Percentiles rank a stretch among this genome's conserved stretches.
phyloP scores from a whole-genome alignment of 2,113 vertebrate genomes.

The Pachypanchax playfairii region DNA sequence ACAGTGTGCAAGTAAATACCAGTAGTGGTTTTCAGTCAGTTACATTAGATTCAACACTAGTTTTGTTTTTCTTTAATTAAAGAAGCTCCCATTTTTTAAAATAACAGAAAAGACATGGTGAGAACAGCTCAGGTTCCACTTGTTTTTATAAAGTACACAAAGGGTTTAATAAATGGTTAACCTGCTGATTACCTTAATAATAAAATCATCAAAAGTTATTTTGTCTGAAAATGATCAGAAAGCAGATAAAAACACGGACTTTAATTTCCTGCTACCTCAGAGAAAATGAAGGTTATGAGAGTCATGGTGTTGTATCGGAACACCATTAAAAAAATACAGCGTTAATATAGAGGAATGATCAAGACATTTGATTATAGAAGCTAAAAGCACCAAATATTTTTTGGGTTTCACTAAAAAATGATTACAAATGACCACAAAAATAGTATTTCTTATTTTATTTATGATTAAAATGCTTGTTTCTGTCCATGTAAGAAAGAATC shows the following conservation, averaged over 20 bases:
- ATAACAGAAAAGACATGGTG: constrained; percentile 9
- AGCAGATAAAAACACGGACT: neutral
- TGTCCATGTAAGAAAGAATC: too few species aligned
- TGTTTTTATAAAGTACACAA: neutral
- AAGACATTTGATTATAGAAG: too few species aligned
- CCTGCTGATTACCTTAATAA: constrained; percentile 11
- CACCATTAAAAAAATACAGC: neutral
- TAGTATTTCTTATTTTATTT: too few species aligned
- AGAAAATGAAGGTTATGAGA: neutral
- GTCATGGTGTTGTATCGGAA: neutral
- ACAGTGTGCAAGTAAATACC: constrained; percentile 32
- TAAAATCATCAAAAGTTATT: constrained; percentile 1
- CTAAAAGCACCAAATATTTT: too few species aligned
- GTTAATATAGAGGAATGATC: too few species aligned
- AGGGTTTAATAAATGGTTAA: constrained; percentile 4
- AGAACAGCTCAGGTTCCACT: constrained; percentile 1
- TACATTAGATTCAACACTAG: neutral
- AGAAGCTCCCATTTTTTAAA: too few species aligned
- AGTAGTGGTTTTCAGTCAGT: constrained; percentile 19
- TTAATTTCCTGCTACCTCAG: constrained; percentile 14
- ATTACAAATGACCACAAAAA: too few species aligned
- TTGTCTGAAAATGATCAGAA: neutral
- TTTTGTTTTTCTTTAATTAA: constrained; percentile 10
- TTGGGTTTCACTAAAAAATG: too few species aligned
- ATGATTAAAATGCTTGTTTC: too few species aligned